These are phyloP conservation scores for Hassar affinis DNA, from an alignment of 2,113 vertebrate species.

Conservation along the genomic window DNA sequence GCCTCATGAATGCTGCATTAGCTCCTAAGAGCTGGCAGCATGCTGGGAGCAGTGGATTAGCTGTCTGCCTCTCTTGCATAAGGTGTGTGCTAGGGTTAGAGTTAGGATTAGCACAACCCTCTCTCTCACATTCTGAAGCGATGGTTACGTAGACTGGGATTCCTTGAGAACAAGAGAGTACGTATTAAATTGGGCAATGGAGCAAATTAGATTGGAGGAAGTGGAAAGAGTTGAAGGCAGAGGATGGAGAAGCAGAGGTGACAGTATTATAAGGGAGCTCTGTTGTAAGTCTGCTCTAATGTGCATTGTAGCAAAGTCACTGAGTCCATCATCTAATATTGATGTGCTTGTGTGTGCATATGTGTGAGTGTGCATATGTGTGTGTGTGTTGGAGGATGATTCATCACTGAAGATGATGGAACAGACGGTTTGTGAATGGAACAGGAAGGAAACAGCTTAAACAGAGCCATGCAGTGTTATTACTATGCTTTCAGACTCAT, in stretches of 20 bases:
- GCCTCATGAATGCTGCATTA: constrained; percentile 69
- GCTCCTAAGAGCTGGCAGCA: constrained; percentile 53
- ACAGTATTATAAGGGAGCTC: background rate
- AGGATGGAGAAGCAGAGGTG: constrained; percentile 1
- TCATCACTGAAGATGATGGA: constrained; percentile 28
- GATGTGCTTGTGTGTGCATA: background rate
- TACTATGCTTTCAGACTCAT: background rate
- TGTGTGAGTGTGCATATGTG: constrained; percentile 1
- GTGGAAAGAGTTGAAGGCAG: background rate
- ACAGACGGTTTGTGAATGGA: constrained; percentile 7
- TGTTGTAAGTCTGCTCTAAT: background rate
- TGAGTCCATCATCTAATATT: background rate
- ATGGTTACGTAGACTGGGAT: constrained; percentile 66
- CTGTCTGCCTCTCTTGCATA: constrained; percentile 63
- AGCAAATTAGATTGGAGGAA: background rate
- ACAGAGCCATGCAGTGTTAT: background rate
- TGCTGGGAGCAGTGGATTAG: constrained; percentile 23
- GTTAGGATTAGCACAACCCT: constrained; percentile 5
- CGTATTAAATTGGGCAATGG: background rate
- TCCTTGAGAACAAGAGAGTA: constrained; percentile 55
- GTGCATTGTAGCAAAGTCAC: background rate
- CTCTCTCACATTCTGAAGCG: constrained; percentile 63
- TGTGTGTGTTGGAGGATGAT: constrained; percentile 24
- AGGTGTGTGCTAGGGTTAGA: constrained; percentile 11
- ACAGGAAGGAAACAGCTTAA: background rate